phyloP scores from a whole-genome alignment of 2,113 vertebrate species.

The Rallus limicola region DNA sequence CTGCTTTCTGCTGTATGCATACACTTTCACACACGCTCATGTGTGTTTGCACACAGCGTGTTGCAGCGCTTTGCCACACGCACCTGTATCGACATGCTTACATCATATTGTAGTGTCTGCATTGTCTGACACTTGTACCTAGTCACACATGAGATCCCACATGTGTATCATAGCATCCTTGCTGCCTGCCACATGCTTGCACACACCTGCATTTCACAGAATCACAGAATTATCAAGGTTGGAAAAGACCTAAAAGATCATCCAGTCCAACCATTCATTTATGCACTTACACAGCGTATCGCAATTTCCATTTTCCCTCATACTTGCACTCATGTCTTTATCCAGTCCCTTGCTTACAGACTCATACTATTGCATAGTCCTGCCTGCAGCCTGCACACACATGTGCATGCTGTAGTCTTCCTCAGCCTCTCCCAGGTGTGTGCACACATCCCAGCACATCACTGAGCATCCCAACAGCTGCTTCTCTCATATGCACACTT shows the following conservation, averaged over 20 bases:
- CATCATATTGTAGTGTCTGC: background rate
- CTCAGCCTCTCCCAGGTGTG: background rate
- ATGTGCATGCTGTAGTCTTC: background rate
- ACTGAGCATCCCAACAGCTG: background rate
- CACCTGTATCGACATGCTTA: background rate
- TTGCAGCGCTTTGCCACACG: background rate
- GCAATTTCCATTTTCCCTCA: background rate
- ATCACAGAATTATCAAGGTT: too few relatives aligned
- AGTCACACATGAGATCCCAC: background rate
- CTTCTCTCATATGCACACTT: background rate
- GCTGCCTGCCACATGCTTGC: background rate
- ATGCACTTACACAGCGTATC: background rate
- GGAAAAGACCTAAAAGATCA: too few relatives aligned
- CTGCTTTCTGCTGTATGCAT: background rate
- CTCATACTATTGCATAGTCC: background rate
- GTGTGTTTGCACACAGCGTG: rapidly evolving
- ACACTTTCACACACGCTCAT: rapidly evolving
- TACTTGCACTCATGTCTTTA: background rate
- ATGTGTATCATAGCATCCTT: rapidly evolving
- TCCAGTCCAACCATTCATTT: too few relatives aligned
- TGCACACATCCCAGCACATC: background rate
- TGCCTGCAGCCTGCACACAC: background rate
- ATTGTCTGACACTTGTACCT: background rate
- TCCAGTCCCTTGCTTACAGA: background rate
- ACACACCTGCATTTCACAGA: background rate